phyloP scores from a whole-genome alignment of 2,888 invertebrate genomes.

The Sabatieria punctata region DNA sequence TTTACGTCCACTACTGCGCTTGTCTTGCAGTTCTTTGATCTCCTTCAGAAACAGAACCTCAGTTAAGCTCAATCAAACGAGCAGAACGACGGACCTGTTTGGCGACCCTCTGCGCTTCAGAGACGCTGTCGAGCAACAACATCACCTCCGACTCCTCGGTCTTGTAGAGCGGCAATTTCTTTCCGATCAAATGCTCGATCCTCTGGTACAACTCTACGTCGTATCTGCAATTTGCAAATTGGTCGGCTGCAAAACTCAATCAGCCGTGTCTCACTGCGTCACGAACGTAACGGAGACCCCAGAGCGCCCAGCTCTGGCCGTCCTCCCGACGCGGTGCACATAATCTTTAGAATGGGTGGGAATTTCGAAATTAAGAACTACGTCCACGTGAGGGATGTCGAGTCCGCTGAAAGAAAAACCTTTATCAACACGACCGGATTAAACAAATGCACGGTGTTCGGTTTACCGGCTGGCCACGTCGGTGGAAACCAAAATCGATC shows the following conservation, averaged over 20 bases:
- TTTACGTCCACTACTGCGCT: slow-evolving; percentile 22
- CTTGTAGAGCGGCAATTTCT: slow-evolving; percentile 70
- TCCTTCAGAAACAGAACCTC: slow-evolving; percentile 20
- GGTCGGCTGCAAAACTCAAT: background rate
- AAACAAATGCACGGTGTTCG: background rate
- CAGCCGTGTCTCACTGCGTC: slow-evolving; percentile 24
- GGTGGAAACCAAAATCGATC: slow-evolving; percentile 90
- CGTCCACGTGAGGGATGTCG: slow-evolving; percentile 95
- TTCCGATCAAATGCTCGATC: slow-evolving; percentile 82
- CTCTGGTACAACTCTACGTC: slow-evolving; percentile 94
- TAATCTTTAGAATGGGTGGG: slow-evolving; percentile 97
- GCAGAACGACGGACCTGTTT: slow-evolving; percentile 15
- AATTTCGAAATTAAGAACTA: slow-evolving; percentile 92
- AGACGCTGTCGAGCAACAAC: slow-evolving; percentile 76
- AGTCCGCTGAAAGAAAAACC: slow-evolving; percentile 52
- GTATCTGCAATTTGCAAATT: slow-evolving; percentile 44
- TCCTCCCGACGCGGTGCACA: slow-evolving; percentile 83
- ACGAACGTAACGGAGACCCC: slow-evolving; percentile 87
- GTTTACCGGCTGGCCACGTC: slow-evolving; percentile 77
- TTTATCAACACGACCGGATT: background rate
- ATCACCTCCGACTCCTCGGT: slow-evolving; percentile 77
- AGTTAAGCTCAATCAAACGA: background rate
- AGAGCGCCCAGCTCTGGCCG: slow-evolving; percentile 62
- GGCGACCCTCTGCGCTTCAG: slow-evolving; percentile 76
- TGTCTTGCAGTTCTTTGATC: slow-evolving; percentile 31